Percentiles rank a stretch among this genome's conserved stretches.
These are phyloP conservation scores for Chiridota heheva DNA, from an alignment of 35 echinoderm and acorn worm species.

Conservation along the genomic window DNA sequence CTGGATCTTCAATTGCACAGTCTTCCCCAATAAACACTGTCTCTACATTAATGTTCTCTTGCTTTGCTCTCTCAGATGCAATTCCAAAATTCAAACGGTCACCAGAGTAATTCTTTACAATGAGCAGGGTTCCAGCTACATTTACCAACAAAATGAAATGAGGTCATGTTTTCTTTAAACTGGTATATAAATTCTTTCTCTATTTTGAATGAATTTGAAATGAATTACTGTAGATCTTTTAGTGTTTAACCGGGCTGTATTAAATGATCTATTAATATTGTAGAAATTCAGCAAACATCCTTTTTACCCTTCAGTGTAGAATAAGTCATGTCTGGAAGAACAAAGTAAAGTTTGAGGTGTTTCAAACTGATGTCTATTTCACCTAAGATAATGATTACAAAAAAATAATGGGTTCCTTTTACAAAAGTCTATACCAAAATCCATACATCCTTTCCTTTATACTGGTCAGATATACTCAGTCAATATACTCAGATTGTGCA, in stretches of 20 bases:
- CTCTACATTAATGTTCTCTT: conserved; percentile 64
- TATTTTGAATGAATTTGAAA: neutral
- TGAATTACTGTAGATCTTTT: neutral
- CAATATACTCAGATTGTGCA: too few species aligned
- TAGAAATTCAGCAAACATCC: neutral
- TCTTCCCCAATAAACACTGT: conserved; percentile 82
- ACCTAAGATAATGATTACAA: neutral
- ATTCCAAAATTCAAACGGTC: conserved; percentile 87
- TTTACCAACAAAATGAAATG: neutral
- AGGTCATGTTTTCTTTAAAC: neutral
- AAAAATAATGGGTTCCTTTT: neutral
- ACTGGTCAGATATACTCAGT: too few species aligned
- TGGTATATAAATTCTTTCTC: neutral
- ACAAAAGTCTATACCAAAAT: neutral
- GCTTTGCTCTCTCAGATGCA: conserved; percentile 79
- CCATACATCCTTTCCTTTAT: neutral
- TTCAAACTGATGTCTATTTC: neutral
- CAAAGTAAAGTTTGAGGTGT: neutral
- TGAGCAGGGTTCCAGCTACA: conserved; percentile 77
- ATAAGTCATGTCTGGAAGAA: neutral
- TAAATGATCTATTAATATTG: neutral
- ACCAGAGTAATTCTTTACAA: conserved; percentile 85
- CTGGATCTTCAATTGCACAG: conserved; percentile 67
- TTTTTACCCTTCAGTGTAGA: neutral
- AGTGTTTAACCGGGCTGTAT: neutral